Evolutionary conservation across 2,113 vertebrate genomes (phyloP).

Genomic region (Ondatra zibethicus): DNA sequence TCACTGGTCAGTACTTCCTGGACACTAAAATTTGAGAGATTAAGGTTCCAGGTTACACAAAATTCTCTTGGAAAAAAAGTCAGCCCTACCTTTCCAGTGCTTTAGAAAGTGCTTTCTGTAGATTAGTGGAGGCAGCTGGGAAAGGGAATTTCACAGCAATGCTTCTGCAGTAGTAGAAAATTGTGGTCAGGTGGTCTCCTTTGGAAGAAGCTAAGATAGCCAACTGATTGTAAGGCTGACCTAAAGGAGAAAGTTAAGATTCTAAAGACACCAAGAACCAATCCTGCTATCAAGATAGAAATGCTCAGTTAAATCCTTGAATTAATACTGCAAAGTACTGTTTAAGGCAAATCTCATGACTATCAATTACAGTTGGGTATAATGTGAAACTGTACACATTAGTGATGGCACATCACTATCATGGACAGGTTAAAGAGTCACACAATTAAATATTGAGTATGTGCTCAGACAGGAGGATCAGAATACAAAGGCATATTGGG

Average conservation of each 20-base stretch:
- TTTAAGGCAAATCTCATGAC: background rate
- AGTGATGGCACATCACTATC: background rate
- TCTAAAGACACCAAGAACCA: constrained; percentile 52
- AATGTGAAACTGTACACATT: background rate
- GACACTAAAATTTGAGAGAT: background rate
- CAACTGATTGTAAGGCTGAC: constrained; percentile 99
- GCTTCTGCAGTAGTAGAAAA: constrained; percentile 99
- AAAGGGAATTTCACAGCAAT: constrained; percentile 99
- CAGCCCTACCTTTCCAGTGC: constrained; percentile 95
- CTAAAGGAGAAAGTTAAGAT: constrained; percentile 84
- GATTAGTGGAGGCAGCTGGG: constrained; percentile 98
- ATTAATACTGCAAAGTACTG: background rate
- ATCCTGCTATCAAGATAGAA: constrained; percentile 13
- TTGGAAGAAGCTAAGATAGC: constrained; percentile 99
- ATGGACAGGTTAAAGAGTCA: background rate
- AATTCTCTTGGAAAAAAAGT: background rate
- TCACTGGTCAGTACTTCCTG: background rate
- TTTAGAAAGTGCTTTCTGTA: constrained; percentile 99
- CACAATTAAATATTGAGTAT: background rate
- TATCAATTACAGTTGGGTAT: constrained; percentile 19
- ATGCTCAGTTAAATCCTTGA: background rate
- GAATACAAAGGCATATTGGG: background rate
- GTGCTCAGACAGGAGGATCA: background rate
- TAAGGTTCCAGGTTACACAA: background rate
- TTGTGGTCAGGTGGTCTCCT: constrained; percentile 99